Percentiles rank a stretch among this genome's conserved stretches.
phyloP scores from a whole-genome alignment of 2,888 invertebrate species.

The Eurytoma adleriae region DNA sequence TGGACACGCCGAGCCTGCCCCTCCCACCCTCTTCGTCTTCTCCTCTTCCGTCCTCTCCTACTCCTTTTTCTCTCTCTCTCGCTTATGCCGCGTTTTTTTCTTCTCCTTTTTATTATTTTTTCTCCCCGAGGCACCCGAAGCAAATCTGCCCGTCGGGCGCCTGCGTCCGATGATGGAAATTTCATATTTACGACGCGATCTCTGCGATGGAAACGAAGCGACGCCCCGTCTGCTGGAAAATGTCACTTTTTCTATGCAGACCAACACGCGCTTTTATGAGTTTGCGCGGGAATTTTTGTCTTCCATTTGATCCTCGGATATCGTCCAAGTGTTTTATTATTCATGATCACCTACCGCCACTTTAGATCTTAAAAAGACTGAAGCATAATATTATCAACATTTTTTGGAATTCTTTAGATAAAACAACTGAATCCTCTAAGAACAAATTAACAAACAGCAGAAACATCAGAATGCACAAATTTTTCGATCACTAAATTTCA shows the following conservation, averaged over 20 bases:
- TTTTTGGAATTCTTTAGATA: too few species aligned
- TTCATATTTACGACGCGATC: constrained; percentile 53
- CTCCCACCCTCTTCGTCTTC: constrained; percentile 3
- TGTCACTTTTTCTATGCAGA: constrained; percentile 27
- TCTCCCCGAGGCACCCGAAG: neutral
- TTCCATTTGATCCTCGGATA: too few species aligned
- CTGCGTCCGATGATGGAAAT: constrained; percentile 43
- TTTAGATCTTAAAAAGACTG: too few species aligned
- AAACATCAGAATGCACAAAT: too few species aligned
- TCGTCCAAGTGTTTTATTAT: too few species aligned
- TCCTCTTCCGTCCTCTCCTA: neutral
- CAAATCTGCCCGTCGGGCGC: constrained; percentile 6
- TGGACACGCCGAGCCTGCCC: neutral
- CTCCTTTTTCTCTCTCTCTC: neutral
- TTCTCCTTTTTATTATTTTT: constrained; percentile 26
- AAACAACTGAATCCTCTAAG: too few species aligned
- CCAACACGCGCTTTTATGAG: constrained; percentile 9
- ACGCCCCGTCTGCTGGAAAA: neutral
- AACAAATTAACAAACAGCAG: too few species aligned
- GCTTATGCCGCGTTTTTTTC: too few species aligned
- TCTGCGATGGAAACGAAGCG: constrained; percentile 1
- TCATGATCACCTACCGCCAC: too few species aligned
- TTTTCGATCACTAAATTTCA: too few species aligned
- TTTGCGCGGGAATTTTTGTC: constrained; percentile 13
- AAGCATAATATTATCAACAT: too few species aligned